Conservation (phyloP, 1,140 invertebrate genomes). For the Sitodiplosis mosellana region DNA sequence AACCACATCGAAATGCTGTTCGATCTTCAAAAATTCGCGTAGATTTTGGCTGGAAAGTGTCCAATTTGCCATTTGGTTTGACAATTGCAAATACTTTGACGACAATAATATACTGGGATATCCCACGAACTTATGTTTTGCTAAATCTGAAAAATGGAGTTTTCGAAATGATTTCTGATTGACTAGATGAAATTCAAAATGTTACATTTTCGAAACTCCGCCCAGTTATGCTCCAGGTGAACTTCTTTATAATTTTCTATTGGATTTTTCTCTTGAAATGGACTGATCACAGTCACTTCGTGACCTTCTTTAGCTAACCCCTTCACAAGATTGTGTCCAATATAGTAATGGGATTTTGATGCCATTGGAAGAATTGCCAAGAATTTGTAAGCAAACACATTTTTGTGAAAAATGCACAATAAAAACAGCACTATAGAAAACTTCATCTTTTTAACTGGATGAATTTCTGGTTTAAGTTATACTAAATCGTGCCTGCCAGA, state of each 20-base stretch:
- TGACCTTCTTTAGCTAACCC: slow-evolving; percentile 41
- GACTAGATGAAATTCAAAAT: not conserved
- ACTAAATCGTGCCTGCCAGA: no score
- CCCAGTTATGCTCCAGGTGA: not conserved
- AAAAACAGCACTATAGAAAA: no score
- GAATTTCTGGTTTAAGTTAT: no score
- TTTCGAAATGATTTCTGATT: not conserved
- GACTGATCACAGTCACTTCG: slow-evolving; percentile 44
- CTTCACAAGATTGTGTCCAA: no score
- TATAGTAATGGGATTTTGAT: no score
- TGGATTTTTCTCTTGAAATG: slow-evolving; percentile 33
- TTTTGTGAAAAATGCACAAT: no score
- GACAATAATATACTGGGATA: not conserved
- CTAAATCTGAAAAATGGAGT: not conserved
- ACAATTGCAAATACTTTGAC: not conserved
- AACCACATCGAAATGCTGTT: slow-evolving; percentile 11
- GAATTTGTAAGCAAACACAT: no score
- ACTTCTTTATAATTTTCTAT: slow-evolving; percentile 17
- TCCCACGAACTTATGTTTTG: not conserved
- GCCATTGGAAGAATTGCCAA: no score
- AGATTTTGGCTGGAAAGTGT: not conserved
- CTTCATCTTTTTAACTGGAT: no score
- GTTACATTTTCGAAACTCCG: not conserved
- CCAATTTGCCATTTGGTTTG: not conserved
- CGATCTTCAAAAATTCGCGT: slow-evolving; percentile 8